Evolutionary conservation across 53 echinoderm and acorn worm genomes (phyloP), one percentile per base, ranked within the genome.

Genomic region (Holothuria scabra): DNA sequence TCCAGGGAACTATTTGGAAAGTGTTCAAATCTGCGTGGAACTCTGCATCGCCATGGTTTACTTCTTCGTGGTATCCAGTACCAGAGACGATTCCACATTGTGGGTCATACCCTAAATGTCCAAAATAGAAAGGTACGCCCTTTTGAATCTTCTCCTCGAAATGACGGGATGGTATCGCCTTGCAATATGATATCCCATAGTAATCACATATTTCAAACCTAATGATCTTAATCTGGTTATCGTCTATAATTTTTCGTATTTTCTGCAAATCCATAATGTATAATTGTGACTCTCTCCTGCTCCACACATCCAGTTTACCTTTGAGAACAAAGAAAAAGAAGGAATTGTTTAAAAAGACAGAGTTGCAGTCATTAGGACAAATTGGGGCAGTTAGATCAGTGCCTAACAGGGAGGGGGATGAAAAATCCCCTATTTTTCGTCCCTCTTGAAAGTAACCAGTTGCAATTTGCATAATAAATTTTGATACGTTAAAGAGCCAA

Each of bases 131-230:
- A 57, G 85, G 83, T 10, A 91, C 24, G 10, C 96, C 96, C 29
- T 86, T 28, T 13, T 29, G 83, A 9, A 86, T 88, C 56, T 91
- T 92, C 9, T 90, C 81, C 31, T 67, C 74, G 65, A 92, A 88
- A 58, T 96, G 96, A 25, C 92, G 85, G 34, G 88, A 69, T 18
- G 92, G 88, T 20, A 94, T 85, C 22, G 87, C 68, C 67, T 88
- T 94, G 70, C 88, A 86, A 29, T 93, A 88, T 12, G 92, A 88
- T 49, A 96, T 88, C 24, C 92, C 96, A 44, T 84, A 83, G 75
- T 84, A 92, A 46, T 93, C 92, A 22, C 83, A 66, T 33, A 91
- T 89, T 67, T 96, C 96, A 74, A 96, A 94, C 23, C 96, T 87
- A 3, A 96, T 88, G 21, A 86, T 71, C 33, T 86, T 84, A 52